A percentile compares a stretch with the other conserved stretches of the same genome.
phyloP scores from a whole-genome alignment of 2,888 invertebrate species.

The Cheilosia variabilis region DNA sequence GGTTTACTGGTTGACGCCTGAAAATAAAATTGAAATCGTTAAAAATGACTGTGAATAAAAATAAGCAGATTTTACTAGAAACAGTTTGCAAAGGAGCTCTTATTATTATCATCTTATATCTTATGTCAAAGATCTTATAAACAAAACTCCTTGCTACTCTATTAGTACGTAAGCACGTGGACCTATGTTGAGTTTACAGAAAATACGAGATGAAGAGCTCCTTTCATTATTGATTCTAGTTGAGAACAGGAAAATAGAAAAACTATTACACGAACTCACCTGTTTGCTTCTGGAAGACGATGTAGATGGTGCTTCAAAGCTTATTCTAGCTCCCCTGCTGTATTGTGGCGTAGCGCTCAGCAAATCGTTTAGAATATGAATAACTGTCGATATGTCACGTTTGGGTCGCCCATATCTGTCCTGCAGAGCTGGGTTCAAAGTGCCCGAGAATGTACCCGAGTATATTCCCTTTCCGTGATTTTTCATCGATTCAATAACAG shows the following conservation, averaged over 20 bases:
- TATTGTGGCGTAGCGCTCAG: conserved; percentile 92
- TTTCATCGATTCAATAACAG: conserved; percentile 95
- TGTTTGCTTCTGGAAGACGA: conserved; percentile 80
- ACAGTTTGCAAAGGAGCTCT: no score
- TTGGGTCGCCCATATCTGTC: conserved; percentile 96
- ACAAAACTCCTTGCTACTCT: no score
- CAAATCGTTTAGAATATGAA: conserved; percentile 97
- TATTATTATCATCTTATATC: no score
- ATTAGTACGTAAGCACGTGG: no score
- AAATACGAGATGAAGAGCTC: no score
- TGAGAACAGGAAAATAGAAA: neutral
- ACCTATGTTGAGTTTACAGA: no score
- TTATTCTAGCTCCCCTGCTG: conserved; percentile 85
- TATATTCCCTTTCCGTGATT: conserved; percentile 97
- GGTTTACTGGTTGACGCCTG: conserved; percentile 77
- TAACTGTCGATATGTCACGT: conserved; percentile 96
- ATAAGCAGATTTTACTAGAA: no score
- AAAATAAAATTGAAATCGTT: conserved; percentile 30
- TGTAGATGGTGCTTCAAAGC: conserved; percentile 82
- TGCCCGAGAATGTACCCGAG: conserved; percentile 98
- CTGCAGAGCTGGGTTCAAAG: conserved; percentile 95
- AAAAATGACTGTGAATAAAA: no score
- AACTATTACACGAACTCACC: conserved; percentile 76
- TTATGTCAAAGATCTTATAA: no score
- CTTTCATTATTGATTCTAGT: no score